Evolutionary conservation across 2,888 invertebrate species (phyloP), one percentile per base, ranked within the genome.

Genomic region (Cecidostiba fungosa): DNA sequence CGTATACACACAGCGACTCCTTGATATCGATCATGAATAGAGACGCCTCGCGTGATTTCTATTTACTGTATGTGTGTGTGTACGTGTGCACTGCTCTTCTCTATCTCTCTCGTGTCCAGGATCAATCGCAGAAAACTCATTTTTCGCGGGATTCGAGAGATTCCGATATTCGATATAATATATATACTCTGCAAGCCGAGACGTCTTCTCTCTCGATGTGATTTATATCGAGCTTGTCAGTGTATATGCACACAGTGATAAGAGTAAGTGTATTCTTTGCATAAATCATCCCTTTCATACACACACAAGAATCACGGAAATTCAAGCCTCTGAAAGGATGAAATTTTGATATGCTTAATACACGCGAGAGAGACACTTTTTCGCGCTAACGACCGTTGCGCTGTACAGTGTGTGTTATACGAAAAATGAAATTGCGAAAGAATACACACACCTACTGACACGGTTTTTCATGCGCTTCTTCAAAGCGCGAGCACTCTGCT

Each of bases 371-470:
- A 8, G 23, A 23, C 62, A 66, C 12, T 62, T 12, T 62, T 62
- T 62, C 62, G 59, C 59, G 19, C 16, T 62, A 3, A 62, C 62
- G 10, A 26, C 3, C 62, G 62, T 26, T 3, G 14, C 29, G 6
- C 3, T 4, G 19, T 43, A 19, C 10, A 59, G 6, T 59, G 54
- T 6, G 54, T n/a, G n/a, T 19, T 23, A 23, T 16, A 12, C 5
- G 26, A 50, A 77, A n/a, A 59, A 59, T 32, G n/a, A 32, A 54
- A n/a, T 32, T 54, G n/a, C n/a, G 19, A 32, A 43, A 69, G 16
- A 8, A 47, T n/a, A 16, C 69, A n/a, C 16, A n/a, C 70, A 54
- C 70, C 79, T 70, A 79, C 70, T 79, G 70, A 70, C 79, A 79
- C 70, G 66, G 32, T 70, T 78, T 47, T 59, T 19, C n/a, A n/a